Base-by-base conservation (phyloP, 2,797 vertebrate species). In the Sarcoramphus papa region DNA sequence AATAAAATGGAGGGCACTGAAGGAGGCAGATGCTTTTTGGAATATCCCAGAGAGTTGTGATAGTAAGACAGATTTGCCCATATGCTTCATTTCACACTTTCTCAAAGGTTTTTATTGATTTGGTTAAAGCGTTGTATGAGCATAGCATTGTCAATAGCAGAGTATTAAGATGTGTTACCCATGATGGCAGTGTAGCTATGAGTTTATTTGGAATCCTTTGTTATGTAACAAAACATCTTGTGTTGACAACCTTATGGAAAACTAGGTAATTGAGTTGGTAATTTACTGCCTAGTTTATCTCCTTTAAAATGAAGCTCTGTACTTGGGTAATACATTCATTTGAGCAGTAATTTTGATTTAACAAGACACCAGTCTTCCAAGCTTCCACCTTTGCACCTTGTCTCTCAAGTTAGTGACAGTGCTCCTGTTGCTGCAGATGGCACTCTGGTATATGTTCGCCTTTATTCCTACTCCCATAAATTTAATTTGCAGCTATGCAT, bases 11-110 rank as follows among this genome's bases (percentile, higher is more conserved):
- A 81, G 80, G 85, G 35, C 69, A 88, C 28, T 81, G 47, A 65
- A 72, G 37, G 57, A 78, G 79, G 20, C 76, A 96, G 79, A 92
- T 88, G 85, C 91, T 84, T 95, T 91, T 82, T 93, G 62, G 76
- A 94, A 88, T 90, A 95, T 92, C 69, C 74, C 22, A 59, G 74
- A 22, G 57, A 88, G 50, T 12, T 93, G 82, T 94, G 82, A 90
- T 72, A 86, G 37, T 83, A n/a, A 91, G 73, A 50, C 65, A 86
- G 69, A 91, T 92, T 90, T 91, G 54, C 59, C 83, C 91, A 93
- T 95, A 96, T 95, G 94, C 47, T 96, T 85, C 10, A 81, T 94
- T 95, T 96, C 95, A 90, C 90, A 90, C 91, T 93, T 95, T 76
- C 83, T 57, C 59, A 73, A 84, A 90, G 88, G 67, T 88, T 96